Conservation (phyloP, 2,797 vertebrate genomes). For the Ctenosaura bakeri region DNA sequence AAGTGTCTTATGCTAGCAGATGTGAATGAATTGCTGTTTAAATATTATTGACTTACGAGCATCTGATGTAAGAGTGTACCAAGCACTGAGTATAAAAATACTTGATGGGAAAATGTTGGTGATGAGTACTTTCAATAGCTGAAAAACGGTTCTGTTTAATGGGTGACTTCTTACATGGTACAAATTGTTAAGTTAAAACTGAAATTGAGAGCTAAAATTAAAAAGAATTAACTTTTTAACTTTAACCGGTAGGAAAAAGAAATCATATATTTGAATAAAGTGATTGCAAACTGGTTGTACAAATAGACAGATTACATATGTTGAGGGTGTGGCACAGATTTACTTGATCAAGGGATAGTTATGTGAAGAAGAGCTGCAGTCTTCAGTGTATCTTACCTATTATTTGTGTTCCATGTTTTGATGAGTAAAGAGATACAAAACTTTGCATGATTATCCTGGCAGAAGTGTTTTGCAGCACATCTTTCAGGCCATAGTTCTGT, state of each 20-base stretch:
- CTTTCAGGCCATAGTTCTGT: neutral
- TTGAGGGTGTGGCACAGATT: neutral
- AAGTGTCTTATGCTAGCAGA: constrained; percentile 33
- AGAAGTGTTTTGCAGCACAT: neutral
- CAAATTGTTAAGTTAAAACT: neutral
- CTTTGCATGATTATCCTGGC: neutral
- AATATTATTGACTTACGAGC: constrained; percentile 25
- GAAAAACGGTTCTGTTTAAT: neutral
- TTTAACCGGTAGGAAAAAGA: neutral
- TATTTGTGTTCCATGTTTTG: neutral
- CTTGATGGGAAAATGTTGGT: constrained; percentile 32
- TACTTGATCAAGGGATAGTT: neutral
- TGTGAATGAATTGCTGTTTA: neutral
- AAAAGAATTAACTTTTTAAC: neutral
- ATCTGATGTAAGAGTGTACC: constrained; percentile 26
- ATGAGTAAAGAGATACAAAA: neutral
- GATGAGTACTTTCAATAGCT: neutral
- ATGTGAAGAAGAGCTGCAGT: neutral
- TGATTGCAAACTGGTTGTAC: neutral
- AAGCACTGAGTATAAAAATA: constrained; percentile 18
- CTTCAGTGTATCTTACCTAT: neutral
- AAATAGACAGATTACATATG: constrained; percentile 14
- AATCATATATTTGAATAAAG: neutral
- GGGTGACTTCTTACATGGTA: neutral
- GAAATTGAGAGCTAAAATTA: neutral